Conservation (phyloP, 2,888 invertebrate genomes). For the Helleia helle region DNA sequence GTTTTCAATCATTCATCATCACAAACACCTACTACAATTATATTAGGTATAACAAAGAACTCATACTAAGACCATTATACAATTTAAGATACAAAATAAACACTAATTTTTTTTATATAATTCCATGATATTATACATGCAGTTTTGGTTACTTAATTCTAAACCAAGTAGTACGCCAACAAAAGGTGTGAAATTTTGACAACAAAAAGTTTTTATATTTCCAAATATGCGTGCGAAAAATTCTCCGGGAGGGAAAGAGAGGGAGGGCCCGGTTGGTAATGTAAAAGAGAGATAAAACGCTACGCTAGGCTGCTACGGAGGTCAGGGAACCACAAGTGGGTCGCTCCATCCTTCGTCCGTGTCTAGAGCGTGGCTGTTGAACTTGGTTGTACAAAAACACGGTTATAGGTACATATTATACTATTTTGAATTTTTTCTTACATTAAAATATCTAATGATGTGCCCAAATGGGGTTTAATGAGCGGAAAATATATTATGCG, state of each 20-base stretch:
- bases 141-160: neutral
- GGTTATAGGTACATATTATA: conserved; percentile 59
- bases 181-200: neutral
- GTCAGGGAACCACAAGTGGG: conserved; percentile 72
- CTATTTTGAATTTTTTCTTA: conserved; percentile 29
- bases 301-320: conserved; percentile 62
- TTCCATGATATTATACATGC: too few species aligned
- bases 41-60: too few species aligned
- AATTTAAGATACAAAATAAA: too few species aligned
- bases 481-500: too few species aligned
- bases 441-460: conserved; percentile 23
- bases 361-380: conserved; percentile 53
- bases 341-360: conserved; percentile 67
- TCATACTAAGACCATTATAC: too few species aligned
- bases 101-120: too few species aligned
- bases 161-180: neutral
- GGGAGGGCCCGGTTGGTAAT: conserved; percentile 20
- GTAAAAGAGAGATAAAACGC: conserved; percentile 35
- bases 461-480: conserved; percentile 9
- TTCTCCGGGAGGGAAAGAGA: conserved; percentile 66
- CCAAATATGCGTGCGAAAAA: conserved; percentile 62
- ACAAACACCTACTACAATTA: too few species aligned
- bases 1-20: too few species aligned
- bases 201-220: conserved; percentile 25
- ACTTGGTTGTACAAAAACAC: conserved; percentile 62